Evolutionary conservation across 2,113 vertebrate genomes (phyloP).

Genomic region (Paralichthys olivaceus): DNA sequence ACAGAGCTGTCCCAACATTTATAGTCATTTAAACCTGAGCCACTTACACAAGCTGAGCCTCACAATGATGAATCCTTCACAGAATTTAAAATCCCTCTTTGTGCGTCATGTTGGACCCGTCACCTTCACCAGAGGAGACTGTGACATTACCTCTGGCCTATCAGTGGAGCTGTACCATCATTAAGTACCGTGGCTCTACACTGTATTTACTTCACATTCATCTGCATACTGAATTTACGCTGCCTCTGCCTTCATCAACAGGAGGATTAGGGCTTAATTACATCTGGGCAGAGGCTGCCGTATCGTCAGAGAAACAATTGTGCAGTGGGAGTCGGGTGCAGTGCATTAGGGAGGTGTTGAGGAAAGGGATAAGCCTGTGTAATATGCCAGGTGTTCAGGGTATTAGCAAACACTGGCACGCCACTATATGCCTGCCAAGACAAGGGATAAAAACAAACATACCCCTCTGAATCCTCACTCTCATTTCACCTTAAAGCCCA

Average conservation of each 20-base stretch:
- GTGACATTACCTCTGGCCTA: constrained; percentile 41
- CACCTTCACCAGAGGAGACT: constrained; percentile 3
- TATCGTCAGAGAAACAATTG: constrained; percentile 44
- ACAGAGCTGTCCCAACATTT: too few relatives aligned
- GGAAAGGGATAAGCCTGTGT: constrained; percentile 66
- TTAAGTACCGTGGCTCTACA: constrained; percentile 19
- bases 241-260: constrained; percentile 59
- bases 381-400: constrained; percentile 71
- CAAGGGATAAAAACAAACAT: constrained; percentile 56
- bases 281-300: constrained; percentile 50
- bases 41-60: too few relatives aligned
- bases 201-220: constrained; percentile 43
- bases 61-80: too few relatives aligned
- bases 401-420: constrained; percentile 62
- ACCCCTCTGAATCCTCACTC: constrained; percentile 41
- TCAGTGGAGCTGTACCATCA: constrained; percentile 16
- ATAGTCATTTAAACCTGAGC: too few relatives aligned
- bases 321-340: constrained; percentile 21
- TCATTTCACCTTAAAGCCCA: constrained; percentile 46
- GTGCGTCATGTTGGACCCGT: too few relatives aligned
- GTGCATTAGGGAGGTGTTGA: constrained; percentile 70
- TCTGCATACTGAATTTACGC: constrained; percentile 51
- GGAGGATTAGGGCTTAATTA: constrained; percentile 70
- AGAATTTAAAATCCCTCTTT: too few relatives aligned
- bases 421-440: constrained; percentile 63